A percentile compares a stretch with the other conserved stretches of the same genome.
phyloP scores from a whole-genome alignment of 2,113 vertebrate genomes.

The Odobenus rosmarus region DNA sequence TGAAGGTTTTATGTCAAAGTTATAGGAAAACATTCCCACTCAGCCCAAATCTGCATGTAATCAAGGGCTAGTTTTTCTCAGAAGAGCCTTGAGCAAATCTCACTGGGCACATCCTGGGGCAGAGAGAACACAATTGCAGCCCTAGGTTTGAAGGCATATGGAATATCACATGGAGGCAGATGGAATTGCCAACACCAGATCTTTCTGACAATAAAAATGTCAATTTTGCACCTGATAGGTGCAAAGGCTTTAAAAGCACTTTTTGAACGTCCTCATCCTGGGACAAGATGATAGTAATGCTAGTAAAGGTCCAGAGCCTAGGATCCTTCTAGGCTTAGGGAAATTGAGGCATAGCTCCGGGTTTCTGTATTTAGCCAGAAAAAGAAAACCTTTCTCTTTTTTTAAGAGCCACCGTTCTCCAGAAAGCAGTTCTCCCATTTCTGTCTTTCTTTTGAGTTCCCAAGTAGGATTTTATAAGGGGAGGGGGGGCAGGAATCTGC shows the following conservation, averaged over 20 bases:
- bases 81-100: background rate
- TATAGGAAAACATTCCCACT: background rate
- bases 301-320: background rate
- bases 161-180: background rate
- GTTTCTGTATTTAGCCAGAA: background rate
- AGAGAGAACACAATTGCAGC: background rate
- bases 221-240: background rate
- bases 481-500: background rate
- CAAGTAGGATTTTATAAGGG: background rate
- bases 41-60: background rate
- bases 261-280: background rate
- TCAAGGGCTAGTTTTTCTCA: background rate
- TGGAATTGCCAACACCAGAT: background rate
- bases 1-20: background rate
- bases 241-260: background rate
- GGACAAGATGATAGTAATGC: background rate
- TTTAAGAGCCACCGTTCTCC: background rate
- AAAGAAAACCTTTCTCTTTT: background rate
- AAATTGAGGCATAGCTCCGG: background rate
- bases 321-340: background rate
- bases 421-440: background rate
- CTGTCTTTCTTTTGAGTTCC: background rate
- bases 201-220: background rate
- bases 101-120: too few species aligned
- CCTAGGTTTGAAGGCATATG: fast-evolving